Conservation (phyloP, 2,888 invertebrate genomes). For the Eucera pruinosa region DNA sequence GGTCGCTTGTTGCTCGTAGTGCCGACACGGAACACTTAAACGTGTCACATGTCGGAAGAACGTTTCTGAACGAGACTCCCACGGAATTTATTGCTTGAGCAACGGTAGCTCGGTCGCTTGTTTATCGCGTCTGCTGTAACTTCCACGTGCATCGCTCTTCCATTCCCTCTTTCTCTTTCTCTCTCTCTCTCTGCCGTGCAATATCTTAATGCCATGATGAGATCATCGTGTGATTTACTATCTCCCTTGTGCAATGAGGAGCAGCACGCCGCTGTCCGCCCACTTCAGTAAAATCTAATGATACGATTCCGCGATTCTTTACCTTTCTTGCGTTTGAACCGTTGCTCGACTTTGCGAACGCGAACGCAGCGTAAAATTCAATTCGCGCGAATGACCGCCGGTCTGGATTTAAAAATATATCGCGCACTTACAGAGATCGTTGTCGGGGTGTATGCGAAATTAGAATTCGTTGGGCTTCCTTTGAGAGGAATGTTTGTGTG, state of each 20-base stretch:
- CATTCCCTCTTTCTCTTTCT: neutral
- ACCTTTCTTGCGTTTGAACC: no score
- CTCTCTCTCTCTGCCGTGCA: slow-evolving; percentile 4
- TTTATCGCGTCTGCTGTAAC: slow-evolving; percentile 47
- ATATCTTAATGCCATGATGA: slow-evolving; percentile 57
- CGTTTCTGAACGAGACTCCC: slow-evolving; percentile 39
- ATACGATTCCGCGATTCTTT: slow-evolving; percentile 18
- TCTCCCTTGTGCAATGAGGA: slow-evolving; percentile 49
- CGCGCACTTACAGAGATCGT: no score
- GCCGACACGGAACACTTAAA: slow-evolving; percentile 34
- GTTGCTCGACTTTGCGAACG: no score
- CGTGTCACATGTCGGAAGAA: slow-evolving; percentile 58
- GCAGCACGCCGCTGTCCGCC: slow-evolving; percentile 51
- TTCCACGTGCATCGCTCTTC: slow-evolving; percentile 21
- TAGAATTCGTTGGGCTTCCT: neutral
- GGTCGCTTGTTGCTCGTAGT: slow-evolving; percentile 26
- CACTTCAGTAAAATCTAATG: slow-evolving; percentile 43
- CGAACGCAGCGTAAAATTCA: neutral
- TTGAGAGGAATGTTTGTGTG: neutral
- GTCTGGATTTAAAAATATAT: neutral
- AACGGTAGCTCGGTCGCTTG: slow-evolving; percentile 46
- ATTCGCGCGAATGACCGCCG: neutral
- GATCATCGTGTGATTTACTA: slow-evolving; percentile 57
- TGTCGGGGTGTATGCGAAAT: neutral
- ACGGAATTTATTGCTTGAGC: slow-evolving; percentile 55